phyloP scores from a whole-genome alignment of 92 coral and sea anemone genomes.

The Epizoanthus rinbou region DNA sequence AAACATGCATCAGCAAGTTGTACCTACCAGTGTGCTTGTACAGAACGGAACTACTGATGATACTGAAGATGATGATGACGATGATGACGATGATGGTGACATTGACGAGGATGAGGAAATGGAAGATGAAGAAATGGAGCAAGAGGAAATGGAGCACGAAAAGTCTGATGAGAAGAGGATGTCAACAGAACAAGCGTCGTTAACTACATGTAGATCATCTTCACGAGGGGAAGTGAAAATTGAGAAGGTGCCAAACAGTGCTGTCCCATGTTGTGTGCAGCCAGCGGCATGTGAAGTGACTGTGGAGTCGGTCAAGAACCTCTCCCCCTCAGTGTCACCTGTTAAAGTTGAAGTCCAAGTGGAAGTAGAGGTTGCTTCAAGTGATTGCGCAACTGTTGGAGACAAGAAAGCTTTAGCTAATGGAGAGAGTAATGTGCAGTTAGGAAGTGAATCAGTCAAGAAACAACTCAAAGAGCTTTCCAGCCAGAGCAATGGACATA shows the following conservation, averaged over 20 bases:
- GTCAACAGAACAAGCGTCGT: not conserved
- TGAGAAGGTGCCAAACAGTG: conserved; percentile 33
- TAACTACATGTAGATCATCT: not conserved
- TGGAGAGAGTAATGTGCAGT: not conserved
- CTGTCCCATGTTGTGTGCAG: conserved; percentile 20
- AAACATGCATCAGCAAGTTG: conserved; percentile 19
- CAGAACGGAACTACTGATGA: conserved; percentile 29
- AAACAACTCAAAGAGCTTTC: conserved; percentile 14
- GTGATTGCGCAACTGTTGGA: not conserved
- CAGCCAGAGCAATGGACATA: conserved; percentile 3
- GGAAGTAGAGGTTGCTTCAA: conserved; percentile 26
- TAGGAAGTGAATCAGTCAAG: conserved; percentile 13
- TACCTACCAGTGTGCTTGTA: conserved; percentile 18
- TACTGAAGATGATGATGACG: not conserved
- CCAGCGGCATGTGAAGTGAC: conserved; percentile 35
- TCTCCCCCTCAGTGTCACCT: conserved; percentile 35
- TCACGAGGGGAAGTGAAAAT: conserved; percentile 40
- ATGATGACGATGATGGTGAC: conserved; percentile 15
- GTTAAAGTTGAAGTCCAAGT: conserved; percentile 35
- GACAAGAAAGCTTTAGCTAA: conserved; percentile 20
- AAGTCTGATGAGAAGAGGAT: not conserved
- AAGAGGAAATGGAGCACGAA: conserved; percentile 17
- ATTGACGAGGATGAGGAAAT: conserved; percentile 22
- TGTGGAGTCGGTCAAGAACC: conserved; percentile 16
- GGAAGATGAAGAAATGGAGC: conserved; percentile 33